Percentiles rank a stretch among this genome's conserved stretches.
Conservation (phyloP, 2,113 vertebrate species). For the Porphyrio hochstetteri region DNA sequence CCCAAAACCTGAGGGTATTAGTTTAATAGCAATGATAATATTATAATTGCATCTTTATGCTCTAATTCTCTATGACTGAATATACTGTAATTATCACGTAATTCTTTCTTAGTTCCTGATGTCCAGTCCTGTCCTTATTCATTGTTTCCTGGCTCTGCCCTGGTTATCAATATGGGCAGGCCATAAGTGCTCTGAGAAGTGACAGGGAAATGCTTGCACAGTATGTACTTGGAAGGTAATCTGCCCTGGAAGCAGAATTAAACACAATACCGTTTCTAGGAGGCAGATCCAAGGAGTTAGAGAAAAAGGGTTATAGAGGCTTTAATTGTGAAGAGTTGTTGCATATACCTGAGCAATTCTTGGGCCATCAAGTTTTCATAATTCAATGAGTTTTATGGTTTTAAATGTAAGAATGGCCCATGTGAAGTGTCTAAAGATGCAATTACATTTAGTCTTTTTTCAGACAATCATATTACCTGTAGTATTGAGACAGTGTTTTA, state of each 20-base stretch:
- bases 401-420: conserved; percentile 40
- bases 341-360: conserved; percentile 17
- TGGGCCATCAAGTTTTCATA: conserved; percentile 27
- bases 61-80: not conserved
- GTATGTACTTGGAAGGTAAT: accelerated
- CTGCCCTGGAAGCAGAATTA: not conserved
- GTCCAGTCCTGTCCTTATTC: not conserved
- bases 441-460: conserved; percentile 22
- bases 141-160: not conserved
- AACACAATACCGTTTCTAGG: not conserved
- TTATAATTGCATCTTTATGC: not conserved
- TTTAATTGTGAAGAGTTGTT: not conserved
- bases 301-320: not conserved
- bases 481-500: conserved; percentile 38
- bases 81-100: not conserved
- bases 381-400: not conserved
- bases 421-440: conserved; percentile 25
- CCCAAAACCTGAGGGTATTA: not conserved
- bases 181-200: not conserved
- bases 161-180: not conserved
- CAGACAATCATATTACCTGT: not conserved
- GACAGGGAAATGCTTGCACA: not conserved
- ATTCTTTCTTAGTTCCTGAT: not conserved
- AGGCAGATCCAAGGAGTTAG: not conserved
- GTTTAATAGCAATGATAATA: not conserved